Evolutionary conservation across 2,113 vertebrate species (phyloP).

Genomic region (Tringa solitaria): DNA sequence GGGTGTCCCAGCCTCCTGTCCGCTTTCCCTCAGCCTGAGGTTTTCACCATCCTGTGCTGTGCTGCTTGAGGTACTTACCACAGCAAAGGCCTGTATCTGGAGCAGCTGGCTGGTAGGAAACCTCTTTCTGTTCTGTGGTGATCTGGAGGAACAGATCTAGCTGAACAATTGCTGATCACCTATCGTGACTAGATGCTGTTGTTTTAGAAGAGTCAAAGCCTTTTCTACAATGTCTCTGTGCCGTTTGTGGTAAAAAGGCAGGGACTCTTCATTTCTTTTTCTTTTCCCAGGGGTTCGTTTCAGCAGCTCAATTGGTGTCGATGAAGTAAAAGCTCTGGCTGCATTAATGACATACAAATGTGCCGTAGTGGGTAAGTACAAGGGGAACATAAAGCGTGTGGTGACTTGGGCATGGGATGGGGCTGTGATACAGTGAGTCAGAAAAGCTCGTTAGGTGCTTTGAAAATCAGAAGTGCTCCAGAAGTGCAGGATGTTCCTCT

Average conservation of each 20-base stretch:
- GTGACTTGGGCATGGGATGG: neutral
- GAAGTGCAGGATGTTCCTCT: neutral
- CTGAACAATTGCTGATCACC: neutral
- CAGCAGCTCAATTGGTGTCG: neutral
- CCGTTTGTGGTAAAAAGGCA: neutral
- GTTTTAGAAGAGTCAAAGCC: neutral
- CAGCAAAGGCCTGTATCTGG: neutral
- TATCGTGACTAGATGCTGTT: neutral
- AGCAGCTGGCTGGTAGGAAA: fast-evolving
- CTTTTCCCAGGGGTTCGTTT: conserved; percentile 8
- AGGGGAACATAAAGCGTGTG: neutral
- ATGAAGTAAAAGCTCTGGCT: conserved; percentile 40
- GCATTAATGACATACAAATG: conserved; percentile 35
- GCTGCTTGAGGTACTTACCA: neutral
- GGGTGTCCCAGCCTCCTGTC: neutral
- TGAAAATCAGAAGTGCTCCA: neutral
- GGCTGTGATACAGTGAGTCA: neutral
- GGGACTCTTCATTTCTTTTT: neutral
- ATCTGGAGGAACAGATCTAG: neutral
- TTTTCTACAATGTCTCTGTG: neutral
- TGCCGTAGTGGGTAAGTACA: neutral
- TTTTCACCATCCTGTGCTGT: fast-evolving
- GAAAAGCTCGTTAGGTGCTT: neutral
- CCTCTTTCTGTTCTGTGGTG: neutral
- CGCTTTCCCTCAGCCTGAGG: neutral